Evolutionary conservation across 2,113 vertebrate genomes (phyloP).

Genomic region (Carlito syrichta): DNA sequence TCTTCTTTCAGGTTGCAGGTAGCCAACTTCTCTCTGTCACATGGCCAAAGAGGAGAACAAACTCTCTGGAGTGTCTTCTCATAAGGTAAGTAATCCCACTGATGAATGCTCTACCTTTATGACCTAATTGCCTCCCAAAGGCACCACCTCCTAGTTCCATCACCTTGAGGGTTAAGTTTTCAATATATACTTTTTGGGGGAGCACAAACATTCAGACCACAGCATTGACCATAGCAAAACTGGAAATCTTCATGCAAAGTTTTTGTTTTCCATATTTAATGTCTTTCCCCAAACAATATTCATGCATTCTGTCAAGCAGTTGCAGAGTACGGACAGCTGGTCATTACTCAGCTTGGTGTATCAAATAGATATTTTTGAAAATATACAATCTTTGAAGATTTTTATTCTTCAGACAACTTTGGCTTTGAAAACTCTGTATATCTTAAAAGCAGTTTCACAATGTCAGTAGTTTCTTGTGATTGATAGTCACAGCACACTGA

Average conservation of each 20-base stretch:
- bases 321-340: conserved; percentile 47
- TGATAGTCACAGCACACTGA: conserved; percentile 62
- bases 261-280: conserved; percentile 17
- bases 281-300: conserved; percentile 17
- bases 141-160: neutral
- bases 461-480: conserved; percentile 71
- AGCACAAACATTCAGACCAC: neutral
- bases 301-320: conserved; percentile 19
- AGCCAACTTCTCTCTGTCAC: neutral
- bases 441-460: conserved; percentile 74
- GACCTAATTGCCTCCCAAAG: neutral
- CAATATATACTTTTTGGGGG: neutral
- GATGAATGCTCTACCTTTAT: neutral
- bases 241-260: neutral
- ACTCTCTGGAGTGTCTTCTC: neutral
- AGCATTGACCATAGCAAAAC: neutral
- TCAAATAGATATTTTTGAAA: conserved; percentile 67
- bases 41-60: neutral
- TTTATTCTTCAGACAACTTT: conserved; percentile 71
- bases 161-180: neutral
- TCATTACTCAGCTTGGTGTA: conserved; percentile 59
- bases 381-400: conserved; percentile 66
- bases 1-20: neutral
- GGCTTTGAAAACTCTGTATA: conserved; percentile 66
- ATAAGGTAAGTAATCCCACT: neutral